Conservation (phyloP, 1,140 invertebrate species). For the Phymastichus coffea region DNA sequence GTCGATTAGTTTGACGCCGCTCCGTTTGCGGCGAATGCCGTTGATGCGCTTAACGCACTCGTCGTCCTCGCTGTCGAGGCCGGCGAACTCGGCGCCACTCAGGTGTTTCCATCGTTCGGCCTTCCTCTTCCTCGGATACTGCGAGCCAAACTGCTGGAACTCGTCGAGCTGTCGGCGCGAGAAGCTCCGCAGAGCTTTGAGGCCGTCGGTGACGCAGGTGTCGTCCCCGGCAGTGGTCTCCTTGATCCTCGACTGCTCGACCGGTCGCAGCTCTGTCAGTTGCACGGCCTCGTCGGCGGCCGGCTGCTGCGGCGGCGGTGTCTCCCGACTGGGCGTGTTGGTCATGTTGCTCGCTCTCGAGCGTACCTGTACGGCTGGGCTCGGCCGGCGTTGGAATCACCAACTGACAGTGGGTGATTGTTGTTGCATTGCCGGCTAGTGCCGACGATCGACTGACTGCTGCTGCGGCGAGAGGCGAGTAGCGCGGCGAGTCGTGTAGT, state of each 20-base stretch:
- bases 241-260: slow-evolving; percentile 46
- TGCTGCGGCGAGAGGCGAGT: too few species aligned
- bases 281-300: slow-evolving; percentile 46
- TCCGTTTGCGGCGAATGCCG: background rate
- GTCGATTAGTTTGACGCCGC: background rate
- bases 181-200: slow-evolving; percentile 47
- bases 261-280: slow-evolving; percentile 49
- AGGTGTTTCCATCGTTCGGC: background rate
- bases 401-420: slow-evolving; percentile 1
- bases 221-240: slow-evolving; percentile 33
- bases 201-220: slow-evolving; percentile 39
- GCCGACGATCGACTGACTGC: too few species aligned
- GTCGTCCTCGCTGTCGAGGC: background rate
- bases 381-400: slow-evolving; percentile 30
- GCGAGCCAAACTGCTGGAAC: slow-evolving; percentile 21
- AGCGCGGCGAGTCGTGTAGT: too few species aligned
- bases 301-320: slow-evolving; percentile 14
- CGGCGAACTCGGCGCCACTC: background rate
- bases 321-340: slow-evolving; percentile 32
- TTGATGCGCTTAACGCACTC: background rate
- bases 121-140: slow-evolving; percentile 12
- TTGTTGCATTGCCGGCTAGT: too few species aligned
- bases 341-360: slow-evolving; percentile 32
- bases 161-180: slow-evolving; percentile 33
- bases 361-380: slow-evolving; percentile 11